Evolutionary conservation across 1,140 invertebrate species (phyloP).

Genomic region (Adelges cooleyi): DNA sequence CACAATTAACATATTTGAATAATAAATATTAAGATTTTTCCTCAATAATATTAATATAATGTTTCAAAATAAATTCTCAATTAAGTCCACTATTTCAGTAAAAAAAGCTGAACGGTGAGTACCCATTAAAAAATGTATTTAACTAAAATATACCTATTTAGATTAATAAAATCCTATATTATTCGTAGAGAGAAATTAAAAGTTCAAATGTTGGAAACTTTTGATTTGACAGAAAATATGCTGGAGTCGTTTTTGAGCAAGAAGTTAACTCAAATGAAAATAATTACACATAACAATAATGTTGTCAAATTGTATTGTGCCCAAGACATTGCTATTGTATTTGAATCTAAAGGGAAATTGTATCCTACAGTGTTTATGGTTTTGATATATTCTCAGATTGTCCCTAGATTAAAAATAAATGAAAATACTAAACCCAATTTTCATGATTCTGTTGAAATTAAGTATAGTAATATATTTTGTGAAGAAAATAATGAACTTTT

Average conservation of each 20-base stretch:
- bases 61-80: too few species aligned
- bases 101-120: too few species aligned
- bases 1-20: too few species aligned
- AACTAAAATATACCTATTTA: too few species aligned
- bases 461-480: constrained; percentile 46
- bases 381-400: constrained; percentile 62
- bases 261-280: constrained; percentile 56
- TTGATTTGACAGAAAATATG: constrained; percentile 53
- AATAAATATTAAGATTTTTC: too few species aligned
- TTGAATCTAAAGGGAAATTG: constrained; percentile 48
- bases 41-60: too few species aligned
- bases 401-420: constrained; percentile 62
- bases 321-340: constrained; percentile 62
- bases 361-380: constrained; percentile 73
- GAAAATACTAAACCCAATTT: constrained; percentile 30
- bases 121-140: too few species aligned
- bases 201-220: constrained; percentile 50
- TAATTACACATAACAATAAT: constrained; percentile 54
- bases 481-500: constrained; percentile 62
- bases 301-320: constrained; percentile 56
- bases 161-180: too few species aligned
- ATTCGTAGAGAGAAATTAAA: constrained; percentile 57
- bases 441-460: constrained; percentile 29
- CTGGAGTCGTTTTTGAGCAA: constrained; percentile 60
- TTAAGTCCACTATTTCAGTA: too few species aligned